phyloP scores from a whole-genome alignment of 2,797 vertebrate species.

The Oceanodroma leucorhoa region DNA sequence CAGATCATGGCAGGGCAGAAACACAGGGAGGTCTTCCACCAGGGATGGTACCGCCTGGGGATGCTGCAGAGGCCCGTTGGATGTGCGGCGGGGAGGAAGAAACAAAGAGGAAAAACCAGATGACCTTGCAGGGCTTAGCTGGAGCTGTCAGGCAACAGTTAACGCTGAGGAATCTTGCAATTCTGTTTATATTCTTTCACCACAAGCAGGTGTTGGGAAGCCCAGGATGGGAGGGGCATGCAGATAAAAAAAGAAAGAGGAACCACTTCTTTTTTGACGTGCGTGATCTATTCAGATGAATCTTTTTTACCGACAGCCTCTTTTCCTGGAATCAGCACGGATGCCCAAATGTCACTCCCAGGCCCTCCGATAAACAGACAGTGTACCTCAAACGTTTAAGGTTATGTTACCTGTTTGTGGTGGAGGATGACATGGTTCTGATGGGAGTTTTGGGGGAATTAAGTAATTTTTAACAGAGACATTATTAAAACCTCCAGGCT shows the following conservation, averaged over 20 bases:
- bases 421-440: not conserved
- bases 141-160: not conserved
- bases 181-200: slow-evolving; percentile 11
- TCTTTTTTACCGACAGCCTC: slow-evolving; percentile 3
- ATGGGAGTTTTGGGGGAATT: not conserved
- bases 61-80: not conserved
- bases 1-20: not conserved
- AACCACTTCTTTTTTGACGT: slow-evolving; percentile 17
- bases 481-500: not conserved
- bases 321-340: slow-evolving; percentile 43
- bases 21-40: not conserved
- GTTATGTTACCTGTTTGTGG: not conserved
- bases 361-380: not conserved
- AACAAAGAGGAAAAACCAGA: not conserved
- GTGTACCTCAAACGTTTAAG: not conserved
- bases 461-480: not conserved
- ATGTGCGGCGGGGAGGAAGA: not conserved
- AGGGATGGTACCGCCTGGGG: not conserved
- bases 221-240: slow-evolving; percentile 3
- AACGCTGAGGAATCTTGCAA: slow-evolving; percentile 26
- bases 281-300: slow-evolving; percentile 20
- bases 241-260: slow-evolving; percentile 30
- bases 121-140: not conserved
- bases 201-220: slow-evolving; percentile 41
- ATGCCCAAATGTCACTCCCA: not conserved